Evolutionary conservation across 2,113 vertebrate genomes (phyloP), one percentile per base, ranked within the genome.

Genomic region (Sinocyclocheilus rhinocerous): DNA sequence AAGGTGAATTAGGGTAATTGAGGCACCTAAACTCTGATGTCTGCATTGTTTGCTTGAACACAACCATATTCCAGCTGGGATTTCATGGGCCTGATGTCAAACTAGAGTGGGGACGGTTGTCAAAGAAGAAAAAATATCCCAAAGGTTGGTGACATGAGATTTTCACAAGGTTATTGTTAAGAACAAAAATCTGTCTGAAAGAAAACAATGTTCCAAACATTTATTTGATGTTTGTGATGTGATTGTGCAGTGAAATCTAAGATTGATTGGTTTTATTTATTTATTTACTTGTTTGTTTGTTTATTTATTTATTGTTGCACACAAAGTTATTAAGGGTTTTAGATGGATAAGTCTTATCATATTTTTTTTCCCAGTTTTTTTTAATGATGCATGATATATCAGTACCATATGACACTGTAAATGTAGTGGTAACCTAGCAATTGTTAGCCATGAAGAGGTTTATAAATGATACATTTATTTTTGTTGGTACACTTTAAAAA

Each of bases 1-100:
- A 55, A 26, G 76, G 76, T 77, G 50, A 77, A 29, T 77, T 77
- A 20, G 24, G 76, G n/a, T 77, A 77, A 77, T 77, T 77, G 24
- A 48, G 48, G 18, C 75, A 20, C 7, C 15, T 48, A 55, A 55
- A 10, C 45, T 18, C 48, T 29, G 45, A 50, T 76, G 45, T 26
- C 15, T 12, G 75, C 75, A 55, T 77, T 55, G 24, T 77, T 77
- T 77, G 3, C 48, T 77, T 33, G 52, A 52, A 6, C 13, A 8
- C 13, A 48, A 39, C 0, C 20, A 72, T 5, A 15, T 48, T 16
- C 22, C 42, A 45, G 22, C n/a, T 48, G 72, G 39, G 72, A 48
- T 75, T 48, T 45, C 6, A 24, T 29, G 22, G n/a, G 12, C 13
- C 45, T 52, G 6, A 9, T 77, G 75, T 77, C 75, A 55, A 10